These are phyloP conservation scores for Suricata suricatta DNA, from an alignment of 2,113 vertebrate genomes.

Conservation along the genomic window DNA sequence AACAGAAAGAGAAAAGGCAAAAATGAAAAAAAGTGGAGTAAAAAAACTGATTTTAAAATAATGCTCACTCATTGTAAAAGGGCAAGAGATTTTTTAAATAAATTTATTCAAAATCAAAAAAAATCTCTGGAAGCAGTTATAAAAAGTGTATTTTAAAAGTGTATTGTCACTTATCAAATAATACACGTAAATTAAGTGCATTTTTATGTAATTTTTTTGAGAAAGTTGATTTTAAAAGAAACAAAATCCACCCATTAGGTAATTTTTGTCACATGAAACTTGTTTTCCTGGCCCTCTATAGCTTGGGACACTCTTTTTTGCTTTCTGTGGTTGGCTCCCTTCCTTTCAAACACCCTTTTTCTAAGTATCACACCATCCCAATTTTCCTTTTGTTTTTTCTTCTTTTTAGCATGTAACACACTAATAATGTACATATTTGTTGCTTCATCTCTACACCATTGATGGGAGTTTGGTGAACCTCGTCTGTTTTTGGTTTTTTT, in stretches of 20 bases:
- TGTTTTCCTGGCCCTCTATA: rapidly evolving
- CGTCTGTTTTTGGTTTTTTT: neutral
- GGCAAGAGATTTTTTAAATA: neutral
- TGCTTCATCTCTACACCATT: neutral
- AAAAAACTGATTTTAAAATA: neutral
- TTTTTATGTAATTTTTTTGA: neutral
- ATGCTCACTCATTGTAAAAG: neutral
- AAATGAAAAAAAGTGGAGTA: neutral
- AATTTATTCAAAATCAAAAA: neutral
- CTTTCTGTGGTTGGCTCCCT: neutral
- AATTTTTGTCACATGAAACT: neutral
- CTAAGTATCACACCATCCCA: neutral
- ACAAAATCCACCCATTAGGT: neutral
- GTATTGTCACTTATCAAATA: neutral
- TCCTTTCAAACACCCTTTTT: neutral
- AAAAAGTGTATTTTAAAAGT: neutral
- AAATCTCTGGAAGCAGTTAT: neutral
- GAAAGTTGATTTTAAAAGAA: neutral
- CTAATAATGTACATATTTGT: neutral
- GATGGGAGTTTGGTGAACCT: neutral
- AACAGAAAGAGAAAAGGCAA: neutral
- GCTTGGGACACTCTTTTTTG: neutral
- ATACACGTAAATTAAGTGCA: neutral
- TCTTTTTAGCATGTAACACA: neutral
- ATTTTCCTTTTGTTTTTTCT: neutral